These are phyloP conservation scores for Sinosuthora webbiana DNA, from an alignment of 2,113 vertebrate species.

Conservation along the genomic window DNA sequence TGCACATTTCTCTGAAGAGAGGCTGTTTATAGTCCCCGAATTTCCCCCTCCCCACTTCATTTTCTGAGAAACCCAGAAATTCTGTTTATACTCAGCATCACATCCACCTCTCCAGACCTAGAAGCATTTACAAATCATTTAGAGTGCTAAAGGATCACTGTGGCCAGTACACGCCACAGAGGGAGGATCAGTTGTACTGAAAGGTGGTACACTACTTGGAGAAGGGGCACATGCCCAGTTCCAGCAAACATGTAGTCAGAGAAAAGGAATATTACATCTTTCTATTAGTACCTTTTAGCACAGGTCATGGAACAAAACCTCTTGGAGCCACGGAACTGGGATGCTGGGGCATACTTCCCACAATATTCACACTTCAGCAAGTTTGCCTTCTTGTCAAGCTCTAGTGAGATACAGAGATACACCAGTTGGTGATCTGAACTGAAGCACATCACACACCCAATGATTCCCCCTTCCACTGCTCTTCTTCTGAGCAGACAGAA, in stretches of 20 bases:
- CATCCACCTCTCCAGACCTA: background rate
- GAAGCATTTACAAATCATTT: background rate
- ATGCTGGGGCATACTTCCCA: slow-evolving; percentile 88
- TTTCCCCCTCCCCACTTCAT: background rate
- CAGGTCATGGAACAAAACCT: slow-evolving; percentile 97
- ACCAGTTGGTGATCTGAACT: background rate
- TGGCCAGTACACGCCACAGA: background rate
- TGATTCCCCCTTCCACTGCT: background rate
- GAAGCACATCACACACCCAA: background rate
- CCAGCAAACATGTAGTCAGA: background rate
- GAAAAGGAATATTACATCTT: background rate
- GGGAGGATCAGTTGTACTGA: background rate
- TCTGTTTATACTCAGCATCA: background rate
- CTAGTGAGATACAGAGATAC: slow-evolving; percentile 64
- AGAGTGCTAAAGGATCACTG: background rate
- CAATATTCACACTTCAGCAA: slow-evolving; percentile 97
- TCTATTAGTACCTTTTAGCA: slow-evolving; percentile 87
- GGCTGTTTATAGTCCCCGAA: background rate
- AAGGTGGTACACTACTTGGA: background rate
- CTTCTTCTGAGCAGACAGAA: background rate
- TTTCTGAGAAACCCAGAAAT: background rate
- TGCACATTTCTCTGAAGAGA: background rate
- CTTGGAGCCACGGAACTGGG: slow-evolving; percentile 93
- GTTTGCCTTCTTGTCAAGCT: slow-evolving; percentile 76
- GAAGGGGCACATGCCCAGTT: background rate